Base-by-base conservation (phyloP, 2,888 invertebrate species). In the Rhyacophila evoluta region DNA sequence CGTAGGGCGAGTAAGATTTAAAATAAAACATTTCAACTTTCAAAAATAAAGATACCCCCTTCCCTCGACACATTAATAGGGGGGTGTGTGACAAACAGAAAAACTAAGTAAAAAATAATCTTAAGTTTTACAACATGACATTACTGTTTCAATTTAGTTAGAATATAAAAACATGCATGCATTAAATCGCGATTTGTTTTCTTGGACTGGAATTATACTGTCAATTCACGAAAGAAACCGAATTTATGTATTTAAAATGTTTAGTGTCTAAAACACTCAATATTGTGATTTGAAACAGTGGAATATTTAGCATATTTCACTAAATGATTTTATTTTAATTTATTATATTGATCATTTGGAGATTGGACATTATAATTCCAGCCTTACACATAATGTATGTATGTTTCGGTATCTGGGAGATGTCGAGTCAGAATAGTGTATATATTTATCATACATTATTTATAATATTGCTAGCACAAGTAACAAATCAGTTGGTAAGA, bases 401-500 rank as follows among this genome's bases (percentile, higher is more conserved):
- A n/a, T n/a, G n/a, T n/a, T n/a, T n/a, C n/a, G n/a, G n/a, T n/a
- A n/a, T n/a, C n/a, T n/a, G n/a, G n/a, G n/a, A n/a, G n/a, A n/a
- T n/a, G n/a, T n/a, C n/a, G n/a, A n/a, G n/a, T n/a, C n/a, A n/a
- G n/a, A n/a, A n/a, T n/a, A n/a, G n/a, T n/a, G n/a, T n/a, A n/a
- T n/a, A n/a, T n/a, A n/a, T n/a, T n/a, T 10, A 55, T 25, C 12
- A 55, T 8, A 55, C 10, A 19, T 19, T 55, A n/a, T 33, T 55
- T 1, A 8, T 55, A 55, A 55, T 25, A 55, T 55, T 55, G 19
- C 33, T 69, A 19, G 70, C 37, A 15, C 19, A 75, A 75, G 70
- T 70, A 39, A 69, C 69, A 69, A 74, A 74, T 37, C 74, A 27
- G 69, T 29, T 33, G 28, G 29, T 36, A 37, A 68, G n/a, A 33